Percentiles rank a stretch among this genome's conserved stretches.
Conservation (phyloP, 2,888 invertebrate species). For the Colostygia pectinataria region DNA sequence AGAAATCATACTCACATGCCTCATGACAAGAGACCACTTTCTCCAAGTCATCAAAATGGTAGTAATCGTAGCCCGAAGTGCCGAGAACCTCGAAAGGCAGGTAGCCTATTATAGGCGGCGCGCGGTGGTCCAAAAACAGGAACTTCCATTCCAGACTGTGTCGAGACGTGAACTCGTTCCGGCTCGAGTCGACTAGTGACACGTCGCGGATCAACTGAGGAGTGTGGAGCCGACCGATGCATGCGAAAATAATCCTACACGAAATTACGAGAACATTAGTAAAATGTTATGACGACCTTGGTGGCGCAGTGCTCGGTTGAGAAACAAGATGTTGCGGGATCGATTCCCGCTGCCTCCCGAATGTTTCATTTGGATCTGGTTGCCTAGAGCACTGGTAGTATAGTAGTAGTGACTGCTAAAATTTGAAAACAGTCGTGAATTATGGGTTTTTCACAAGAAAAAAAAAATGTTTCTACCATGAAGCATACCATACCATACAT, state of each 20-base stretch:
- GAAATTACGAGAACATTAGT: neutral
- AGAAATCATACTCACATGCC: conserved; percentile 85
- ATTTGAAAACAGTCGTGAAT: too few relatives aligned
- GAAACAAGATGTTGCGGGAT: too few relatives aligned
- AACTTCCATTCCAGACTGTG: conserved; percentile 99
- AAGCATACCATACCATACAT: too few relatives aligned
- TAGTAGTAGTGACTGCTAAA: too few relatives aligned
- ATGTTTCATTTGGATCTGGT: too few relatives aligned
- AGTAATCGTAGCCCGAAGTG: conserved; percentile 97
- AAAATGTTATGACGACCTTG: too few relatives aligned
- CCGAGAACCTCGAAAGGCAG: conserved; percentile 97
- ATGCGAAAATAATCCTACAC: conserved; percentile 88
- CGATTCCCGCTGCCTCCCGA: too few relatives aligned
- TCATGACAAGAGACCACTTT: conserved; percentile 94
- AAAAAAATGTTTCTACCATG: too few relatives aligned
- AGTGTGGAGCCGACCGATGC: conserved; percentile 90
- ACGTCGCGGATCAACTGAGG: conserved; percentile 94
- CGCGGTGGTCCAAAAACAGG: conserved; percentile 94
- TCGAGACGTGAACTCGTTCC: conserved; percentile 94
- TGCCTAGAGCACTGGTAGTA: too few relatives aligned
- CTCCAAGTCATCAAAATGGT: conserved; percentile 96
- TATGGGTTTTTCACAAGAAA: too few relatives aligned
- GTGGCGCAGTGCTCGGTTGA: too few relatives aligned
- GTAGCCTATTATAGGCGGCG: conserved; percentile 95
- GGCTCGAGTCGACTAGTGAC: conserved; percentile 88